Evolutionary conservation across 2,113 vertebrate species (phyloP), one percentile per base, ranked within the genome.

Genomic region (Sinocyclocheilus anshuiensis): DNA sequence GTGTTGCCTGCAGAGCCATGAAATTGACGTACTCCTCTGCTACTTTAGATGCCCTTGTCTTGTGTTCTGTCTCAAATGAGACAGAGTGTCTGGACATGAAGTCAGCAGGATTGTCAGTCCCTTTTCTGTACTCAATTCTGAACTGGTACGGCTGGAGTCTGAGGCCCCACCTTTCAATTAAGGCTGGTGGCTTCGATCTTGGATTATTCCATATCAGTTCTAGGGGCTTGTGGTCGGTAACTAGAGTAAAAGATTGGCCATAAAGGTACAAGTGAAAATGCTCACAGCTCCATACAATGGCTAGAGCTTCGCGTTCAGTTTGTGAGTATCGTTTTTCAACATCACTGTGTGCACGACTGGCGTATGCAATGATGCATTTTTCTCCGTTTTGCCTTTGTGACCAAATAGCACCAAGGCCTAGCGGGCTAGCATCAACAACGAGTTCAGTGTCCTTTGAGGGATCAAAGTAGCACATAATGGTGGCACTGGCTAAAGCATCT

Each of bases 121-220:
- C 88, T n/a, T 88, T 91, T 20, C 80, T 82, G 59, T 89, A 86
- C 2, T 84, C 48, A 3, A 87, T 55, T 26, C 9, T 80, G 61
- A 87, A 84, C 71, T 88, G 48, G 39, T 89, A 90, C 2, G 87
- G 88, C 36, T 22, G 86, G 61, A 39, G 88, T 84, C n/a, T n/a
- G n/a, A n/a, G n/a, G n/a, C 50, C 33, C 33, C 33, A 36, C 33
- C 4, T 36, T 36, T 36, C 4, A 29, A 29, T 29, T 29, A 1
- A 2, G 29, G 29, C 29, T 29, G 29, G 29, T 53, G 87, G 86
- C 50, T 90, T 90, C n/a, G 86, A 87, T 4, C 61, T 71, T 0
- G 85, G 84, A 15, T 90, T 89, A 26, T 88, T 91, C 84, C 88
- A 86, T 10, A 88, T 87, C 1, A 84, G 11, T 45, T 91, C 81